Base-by-base conservation (phyloP, 1,140 invertebrate genomes). In the Drosophila serrata region DNA sequence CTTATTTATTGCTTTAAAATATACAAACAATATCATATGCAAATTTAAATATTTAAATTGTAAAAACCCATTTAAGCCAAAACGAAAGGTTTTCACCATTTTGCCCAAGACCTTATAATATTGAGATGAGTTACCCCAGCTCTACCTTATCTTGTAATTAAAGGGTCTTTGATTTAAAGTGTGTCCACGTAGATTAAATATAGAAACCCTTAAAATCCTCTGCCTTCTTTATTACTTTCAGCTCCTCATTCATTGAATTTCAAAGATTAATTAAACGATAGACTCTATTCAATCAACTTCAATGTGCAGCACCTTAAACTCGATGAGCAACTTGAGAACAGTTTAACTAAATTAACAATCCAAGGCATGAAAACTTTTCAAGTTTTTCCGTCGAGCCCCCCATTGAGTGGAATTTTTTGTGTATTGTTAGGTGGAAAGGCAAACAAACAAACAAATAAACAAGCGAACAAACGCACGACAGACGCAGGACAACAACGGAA, bases 261-360 rank as follows among this genome's bases (percentile, higher is more conserved):
- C 9, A 33, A 22, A 45, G 43, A 40, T 70, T 72, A 70, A 57
- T 40, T 58, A 57, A 69, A 56, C 27, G 40, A 46, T 39, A 42
- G 17, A 13, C 31, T 29, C 45, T 42, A 75, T 69, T 72, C 60
- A 72, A 55, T 37, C 45, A 79, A 46, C 43, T 48, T 58, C 31
- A 37, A 39, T 31, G 42, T 8, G 35, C 39, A 33, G 19, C 35
- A 62, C 45, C 65, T 48, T 70, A 19, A 46, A 27, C 53, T 42
- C 35, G 46, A 56, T 49, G 77, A 19, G 69, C 27, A 80, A 80
- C 56, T 58, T 56, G 39, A 48, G 42, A 76, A 56, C 84, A 88
- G 85, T 87, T 87, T 87, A 88, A 88, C 59, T 70, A 77, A 87
- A 87, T 87, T 87, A 87, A 88, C 82, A 87, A 87, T 87, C 79